These are phyloP conservation scores for Physocephala rufipes DNA, from an alignment of 2,888 invertebrate genomes.

Conservation along the genomic window DNA sequence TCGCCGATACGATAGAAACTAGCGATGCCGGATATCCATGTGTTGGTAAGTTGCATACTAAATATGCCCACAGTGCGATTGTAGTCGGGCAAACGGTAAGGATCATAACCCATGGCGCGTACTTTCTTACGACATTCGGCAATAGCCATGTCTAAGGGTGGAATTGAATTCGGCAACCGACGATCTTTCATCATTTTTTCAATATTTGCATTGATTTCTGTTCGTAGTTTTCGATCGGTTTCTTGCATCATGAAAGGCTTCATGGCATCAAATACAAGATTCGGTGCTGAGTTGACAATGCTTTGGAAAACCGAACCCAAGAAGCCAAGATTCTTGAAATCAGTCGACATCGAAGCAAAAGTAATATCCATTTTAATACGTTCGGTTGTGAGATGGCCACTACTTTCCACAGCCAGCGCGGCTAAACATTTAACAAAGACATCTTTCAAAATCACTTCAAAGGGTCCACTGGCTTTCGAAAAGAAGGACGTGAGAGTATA, in stretches of 20 bases:
- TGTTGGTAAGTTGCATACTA: constrained; percentile 75
- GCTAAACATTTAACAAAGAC: constrained; percentile 77
- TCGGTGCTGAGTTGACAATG: constrained; percentile 83
- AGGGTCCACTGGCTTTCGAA: constrained; percentile 78
- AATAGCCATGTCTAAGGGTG: constrained; percentile 85
- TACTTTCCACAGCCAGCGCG: constrained; percentile 75
- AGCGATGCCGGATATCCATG: constrained; percentile 81
- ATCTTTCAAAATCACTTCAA: constrained; percentile 77
- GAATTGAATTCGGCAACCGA: constrained; percentile 84
- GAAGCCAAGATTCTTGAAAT: constrained; percentile 83
- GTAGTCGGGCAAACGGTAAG: constrained; percentile 77
- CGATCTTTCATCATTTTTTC: constrained; percentile 74
- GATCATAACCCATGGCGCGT: constrained; percentile 73
- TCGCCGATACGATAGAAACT: constrained; percentile 85
- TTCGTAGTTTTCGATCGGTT: constrained; percentile 78
- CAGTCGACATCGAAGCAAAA: constrained; percentile 78
- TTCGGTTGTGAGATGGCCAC: constrained; percentile 80
- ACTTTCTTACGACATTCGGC: constrained; percentile 79
- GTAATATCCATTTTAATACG: constrained; percentile 82
- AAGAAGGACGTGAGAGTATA: constrained; percentile 80
- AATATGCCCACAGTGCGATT: constrained; percentile 77
- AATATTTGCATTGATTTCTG: constrained; percentile 78
- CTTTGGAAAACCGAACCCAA: constrained; percentile 76
- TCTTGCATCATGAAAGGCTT: constrained; percentile 84
- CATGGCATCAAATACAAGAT: constrained; percentile 84